These are phyloP conservation scores for Himalopsyche tibetana DNA, from an alignment of 2,888 invertebrate species.

Conservation along the genomic window DNA sequence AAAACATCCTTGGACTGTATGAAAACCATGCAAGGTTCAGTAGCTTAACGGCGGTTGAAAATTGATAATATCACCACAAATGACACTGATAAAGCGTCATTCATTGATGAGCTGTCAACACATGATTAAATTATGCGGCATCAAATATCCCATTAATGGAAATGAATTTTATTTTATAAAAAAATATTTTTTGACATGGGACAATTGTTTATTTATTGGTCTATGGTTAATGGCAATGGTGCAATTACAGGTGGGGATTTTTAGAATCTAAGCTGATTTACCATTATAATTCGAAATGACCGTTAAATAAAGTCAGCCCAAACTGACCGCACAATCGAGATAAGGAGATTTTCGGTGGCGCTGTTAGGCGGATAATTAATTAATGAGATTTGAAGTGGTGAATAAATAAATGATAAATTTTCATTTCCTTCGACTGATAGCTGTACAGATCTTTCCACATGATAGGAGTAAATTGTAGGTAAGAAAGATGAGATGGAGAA, in stretches of 20 bases:
- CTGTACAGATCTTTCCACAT: neutral
- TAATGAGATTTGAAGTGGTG: neutral
- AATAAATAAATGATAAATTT: neutral
- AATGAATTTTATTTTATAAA: no score
- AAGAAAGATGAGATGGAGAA: slow-evolving; percentile 34
- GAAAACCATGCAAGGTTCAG: no score
- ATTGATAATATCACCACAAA: no score
- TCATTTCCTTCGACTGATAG: neutral
- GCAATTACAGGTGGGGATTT: neutral
- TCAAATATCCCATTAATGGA: no score
- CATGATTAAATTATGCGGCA: no score
- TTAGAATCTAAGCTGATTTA: neutral
- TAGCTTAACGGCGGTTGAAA: no score
- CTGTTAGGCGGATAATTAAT: neutral
- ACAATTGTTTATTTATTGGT: neutral
- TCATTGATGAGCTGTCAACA: no score
- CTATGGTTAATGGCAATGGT: neutral
- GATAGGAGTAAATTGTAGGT: neutral
- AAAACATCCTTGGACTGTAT: no score
- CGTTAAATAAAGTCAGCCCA: neutral
- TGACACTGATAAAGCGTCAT: no score
- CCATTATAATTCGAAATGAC: neutral
- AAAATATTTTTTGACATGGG: no score
- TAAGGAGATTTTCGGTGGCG: neutral
- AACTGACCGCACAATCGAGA: neutral